A percentile compares a stretch with the other conserved stretches of the same genome.
phyloP scores from a whole-genome alignment of 2,888 invertebrate species.

The Esperia sulphurella region DNA sequence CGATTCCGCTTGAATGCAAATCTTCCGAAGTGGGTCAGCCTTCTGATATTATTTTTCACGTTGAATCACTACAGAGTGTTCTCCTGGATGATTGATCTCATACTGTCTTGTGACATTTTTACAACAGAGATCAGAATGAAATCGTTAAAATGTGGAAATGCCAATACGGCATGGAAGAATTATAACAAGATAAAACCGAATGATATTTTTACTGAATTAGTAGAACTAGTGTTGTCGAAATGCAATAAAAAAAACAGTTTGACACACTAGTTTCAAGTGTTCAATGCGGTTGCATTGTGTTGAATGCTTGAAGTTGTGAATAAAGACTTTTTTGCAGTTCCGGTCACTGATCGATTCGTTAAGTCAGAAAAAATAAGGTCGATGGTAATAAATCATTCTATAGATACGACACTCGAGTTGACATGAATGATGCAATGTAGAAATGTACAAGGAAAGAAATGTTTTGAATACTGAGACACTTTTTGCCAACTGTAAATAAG shows the following conservation, averaged over 20 bases:
- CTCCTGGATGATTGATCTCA: slow-evolving; percentile 68
- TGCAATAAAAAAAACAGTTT: slow-evolving; percentile 53
- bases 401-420: slow-evolving; percentile 23
- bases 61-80: slow-evolving; percentile 55
- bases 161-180: too few species aligned
- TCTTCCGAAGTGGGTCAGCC: slow-evolving; percentile 70
- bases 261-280: slow-evolving; percentile 5
- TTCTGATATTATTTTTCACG: slow-evolving; percentile 64
- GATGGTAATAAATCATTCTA: slow-evolving; percentile 15
- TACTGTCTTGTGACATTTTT: slow-evolving; percentile 64
- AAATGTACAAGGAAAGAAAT: neutral
- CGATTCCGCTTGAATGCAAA: slow-evolving; percentile 68
- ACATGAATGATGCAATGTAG: slow-evolving; percentile 14
- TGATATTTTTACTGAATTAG: too few species aligned
- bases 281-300: slow-evolving; percentile 6
- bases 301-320: slow-evolving; percentile 19
- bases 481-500: too few species aligned
- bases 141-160: too few species aligned
- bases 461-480: neutral
- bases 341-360: slow-evolving; percentile 58
- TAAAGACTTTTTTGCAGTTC: slow-evolving; percentile 58
- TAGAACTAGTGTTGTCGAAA: too few species aligned
- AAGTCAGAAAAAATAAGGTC: slow-evolving; percentile 5
- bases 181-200: too few species aligned
- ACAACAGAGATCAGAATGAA: slow-evolving; percentile 22